phyloP scores from a whole-genome alignment of 2,113 vertebrate genomes.

The Recurvirostra avosetta region DNA sequence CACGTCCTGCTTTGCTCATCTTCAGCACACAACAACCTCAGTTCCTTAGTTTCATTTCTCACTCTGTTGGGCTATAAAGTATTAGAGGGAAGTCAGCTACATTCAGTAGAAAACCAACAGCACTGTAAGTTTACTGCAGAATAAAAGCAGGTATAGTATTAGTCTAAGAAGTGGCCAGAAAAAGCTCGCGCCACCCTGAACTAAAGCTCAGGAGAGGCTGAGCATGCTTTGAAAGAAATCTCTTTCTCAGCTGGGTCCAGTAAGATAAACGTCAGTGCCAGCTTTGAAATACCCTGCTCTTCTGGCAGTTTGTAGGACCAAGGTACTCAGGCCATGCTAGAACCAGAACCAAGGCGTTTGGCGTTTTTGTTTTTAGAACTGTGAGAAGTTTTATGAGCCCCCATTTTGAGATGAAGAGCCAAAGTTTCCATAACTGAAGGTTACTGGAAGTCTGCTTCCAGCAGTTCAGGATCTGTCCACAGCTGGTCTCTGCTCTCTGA shows the following conservation, averaged over 20 bases:
- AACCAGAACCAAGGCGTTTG: not conserved
- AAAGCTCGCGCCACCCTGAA: not conserved
- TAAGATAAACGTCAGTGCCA: not conserved
- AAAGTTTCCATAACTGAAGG: not conserved
- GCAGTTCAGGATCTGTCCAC: not conserved
- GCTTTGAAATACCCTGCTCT: not conserved
- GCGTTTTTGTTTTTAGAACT: not conserved
- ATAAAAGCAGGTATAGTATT: not conserved
- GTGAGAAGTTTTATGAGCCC: not conserved
- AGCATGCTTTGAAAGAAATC: not conserved
- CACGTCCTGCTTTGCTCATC: slow-evolving; percentile 90
- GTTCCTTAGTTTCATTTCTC: slow-evolving; percentile 86
- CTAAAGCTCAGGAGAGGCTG: not conserved
- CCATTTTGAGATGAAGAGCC: not conserved
- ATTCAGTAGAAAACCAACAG: not conserved
- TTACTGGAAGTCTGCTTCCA: not conserved
- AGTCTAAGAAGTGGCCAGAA: not conserved
- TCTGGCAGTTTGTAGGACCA: not conserved
- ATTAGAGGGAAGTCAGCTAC: not conserved
- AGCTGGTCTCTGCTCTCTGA: not conserved
- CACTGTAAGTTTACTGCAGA: not conserved
- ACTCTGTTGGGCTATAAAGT: slow-evolving; percentile 86
- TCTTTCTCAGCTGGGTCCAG: not conserved
- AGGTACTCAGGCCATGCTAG: not conserved
- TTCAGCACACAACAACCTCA: slow-evolving; percentile 91